Conservation (phyloP, 2,797 vertebrate genomes). For the Stomatorhinus walkeri region DNA sequence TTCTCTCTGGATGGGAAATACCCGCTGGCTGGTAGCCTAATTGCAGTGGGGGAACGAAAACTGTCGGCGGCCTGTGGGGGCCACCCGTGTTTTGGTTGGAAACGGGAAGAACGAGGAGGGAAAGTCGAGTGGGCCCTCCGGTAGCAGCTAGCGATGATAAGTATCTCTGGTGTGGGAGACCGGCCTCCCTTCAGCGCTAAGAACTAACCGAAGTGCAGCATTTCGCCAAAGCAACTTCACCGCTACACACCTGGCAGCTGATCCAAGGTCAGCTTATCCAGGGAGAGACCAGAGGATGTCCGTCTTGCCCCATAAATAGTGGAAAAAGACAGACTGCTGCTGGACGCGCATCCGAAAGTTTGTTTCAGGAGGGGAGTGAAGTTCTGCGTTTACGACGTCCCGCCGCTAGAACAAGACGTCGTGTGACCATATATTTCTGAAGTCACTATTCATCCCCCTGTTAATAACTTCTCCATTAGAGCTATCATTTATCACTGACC, state of each 20-base stretch:
- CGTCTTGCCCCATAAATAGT: not conserved
- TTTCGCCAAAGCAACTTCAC: not conserved
- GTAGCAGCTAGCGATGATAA: constrained; percentile 18
- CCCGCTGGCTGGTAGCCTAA: constrained; percentile 16
- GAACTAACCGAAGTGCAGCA: not conserved
- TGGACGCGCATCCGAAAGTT: no score
- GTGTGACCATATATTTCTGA: not conserved
- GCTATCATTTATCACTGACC: not conserved
- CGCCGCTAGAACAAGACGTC: not conserved
- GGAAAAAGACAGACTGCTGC: not conserved
- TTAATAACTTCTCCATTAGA: not conserved
- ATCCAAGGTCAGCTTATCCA: not conserved
- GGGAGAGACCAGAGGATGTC: not conserved
- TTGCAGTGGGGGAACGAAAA: constrained; percentile 22
- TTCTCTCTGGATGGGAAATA: constrained; percentile 14
- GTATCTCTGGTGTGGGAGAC: not conserved
- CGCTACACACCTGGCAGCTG: not conserved
- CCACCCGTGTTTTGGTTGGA: constrained; percentile 8
- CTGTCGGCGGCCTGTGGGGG: not conserved
- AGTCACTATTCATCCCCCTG: not conserved
- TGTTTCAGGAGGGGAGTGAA: not conserved
- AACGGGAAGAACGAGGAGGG: not conserved
- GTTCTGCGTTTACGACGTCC: not conserved
- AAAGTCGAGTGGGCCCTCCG: not conserved
- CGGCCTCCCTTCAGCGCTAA: not conserved